Conservation (phyloP, 2,888 invertebrate genomes). For the Barypeithes pellucidus region DNA sequence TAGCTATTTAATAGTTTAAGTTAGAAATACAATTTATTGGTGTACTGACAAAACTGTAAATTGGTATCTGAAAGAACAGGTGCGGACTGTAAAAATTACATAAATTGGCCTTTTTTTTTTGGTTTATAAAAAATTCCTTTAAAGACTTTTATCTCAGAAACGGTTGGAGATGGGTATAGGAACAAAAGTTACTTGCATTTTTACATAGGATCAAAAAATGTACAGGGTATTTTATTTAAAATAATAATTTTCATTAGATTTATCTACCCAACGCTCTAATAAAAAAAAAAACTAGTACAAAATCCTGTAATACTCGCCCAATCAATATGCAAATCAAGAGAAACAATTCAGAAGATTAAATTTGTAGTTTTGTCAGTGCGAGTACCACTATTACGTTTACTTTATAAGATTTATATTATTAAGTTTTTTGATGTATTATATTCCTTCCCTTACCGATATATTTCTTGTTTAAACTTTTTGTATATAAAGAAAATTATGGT, state of each 20-base stretch:
- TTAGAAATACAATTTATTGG: neutral
- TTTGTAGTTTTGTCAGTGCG: slow-evolving; percentile 16
- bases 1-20: no score
- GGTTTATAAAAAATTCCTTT: no score
- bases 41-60: slow-evolving; percentile 17
- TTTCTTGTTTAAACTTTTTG: slow-evolving; percentile 21
- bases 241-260: no score
- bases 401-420: slow-evolving; percentile 14
- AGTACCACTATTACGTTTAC: slow-evolving; percentile 4
- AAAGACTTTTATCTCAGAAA: no score
- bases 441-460: neutral
- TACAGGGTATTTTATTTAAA: no score
- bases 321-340: no score
- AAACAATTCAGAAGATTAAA: neutral
- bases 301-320: no score
- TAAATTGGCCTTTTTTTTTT: neutral
- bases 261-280: no score
- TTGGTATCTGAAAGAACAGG: neutral
- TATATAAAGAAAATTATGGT: slow-evolving; percentile 30
- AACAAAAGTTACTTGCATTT: no score
- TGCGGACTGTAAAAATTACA: neutral
- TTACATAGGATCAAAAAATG: no score
- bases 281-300: no score
- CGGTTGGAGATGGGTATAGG: no score
- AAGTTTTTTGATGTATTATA: slow-evolving; percentile 21